Evolutionary conservation across 2,888 invertebrate genomes (phyloP).

Genomic region (Eudemis profundana): DNA sequence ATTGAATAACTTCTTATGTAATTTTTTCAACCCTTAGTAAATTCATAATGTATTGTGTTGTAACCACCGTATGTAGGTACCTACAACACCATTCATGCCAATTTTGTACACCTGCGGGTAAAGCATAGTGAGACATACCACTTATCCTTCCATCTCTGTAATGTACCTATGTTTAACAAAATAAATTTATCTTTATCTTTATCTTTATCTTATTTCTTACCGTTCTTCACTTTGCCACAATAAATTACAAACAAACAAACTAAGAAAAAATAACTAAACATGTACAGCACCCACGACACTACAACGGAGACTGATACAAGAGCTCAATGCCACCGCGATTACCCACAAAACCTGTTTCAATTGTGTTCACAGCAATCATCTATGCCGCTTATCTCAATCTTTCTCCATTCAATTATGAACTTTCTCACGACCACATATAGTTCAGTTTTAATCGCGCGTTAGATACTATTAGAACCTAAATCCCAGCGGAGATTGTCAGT

Average conservation of each 20-base stretch:
- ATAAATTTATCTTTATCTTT: too few species aligned
- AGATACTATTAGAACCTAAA: background rate
- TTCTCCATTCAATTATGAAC: background rate
- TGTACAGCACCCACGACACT: background rate
- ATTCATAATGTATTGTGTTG: too few species aligned
- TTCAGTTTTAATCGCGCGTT: background rate
- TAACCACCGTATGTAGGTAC: too few species aligned
- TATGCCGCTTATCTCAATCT: background rate
- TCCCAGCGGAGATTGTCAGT: background rate
- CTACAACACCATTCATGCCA: too few species aligned
- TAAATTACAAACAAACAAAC: background rate
- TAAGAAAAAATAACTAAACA: background rate
- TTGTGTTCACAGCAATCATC: background rate
- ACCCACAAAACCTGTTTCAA: conserved; percentile 28
- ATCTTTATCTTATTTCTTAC: background rate
- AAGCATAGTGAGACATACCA: too few species aligned
- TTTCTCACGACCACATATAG: background rate
- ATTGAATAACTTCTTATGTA: too few species aligned
- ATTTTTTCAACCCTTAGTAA: too few species aligned
- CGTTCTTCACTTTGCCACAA: too few species aligned
- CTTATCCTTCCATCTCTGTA: too few species aligned
- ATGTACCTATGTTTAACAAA: too few species aligned
- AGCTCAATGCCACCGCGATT: background rate
- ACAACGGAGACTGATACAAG: conserved; percentile 1
- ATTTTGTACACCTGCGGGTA: too few species aligned